Conservation (phyloP, 2,797 vertebrate species). For the Acipenser ruthenus region DNA sequence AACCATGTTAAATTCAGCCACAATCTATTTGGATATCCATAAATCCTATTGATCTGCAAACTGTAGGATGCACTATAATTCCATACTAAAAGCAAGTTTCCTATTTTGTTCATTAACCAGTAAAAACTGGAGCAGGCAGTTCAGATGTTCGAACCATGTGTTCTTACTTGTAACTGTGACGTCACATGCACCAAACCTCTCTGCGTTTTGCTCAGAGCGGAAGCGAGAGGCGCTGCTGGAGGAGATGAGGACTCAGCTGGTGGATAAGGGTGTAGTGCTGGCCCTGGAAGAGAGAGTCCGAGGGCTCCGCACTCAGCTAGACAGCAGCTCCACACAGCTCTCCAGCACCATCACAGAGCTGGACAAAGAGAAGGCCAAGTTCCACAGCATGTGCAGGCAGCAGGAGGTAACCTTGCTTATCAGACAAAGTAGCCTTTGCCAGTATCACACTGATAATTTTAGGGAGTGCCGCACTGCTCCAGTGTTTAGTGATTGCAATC, state of each 20-base stretch:
- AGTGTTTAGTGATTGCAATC: background rate
- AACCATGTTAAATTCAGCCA: too few relatives aligned
- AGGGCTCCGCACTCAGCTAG: constrained; percentile 38
- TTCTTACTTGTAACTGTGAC: background rate
- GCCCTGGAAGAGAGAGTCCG: constrained; percentile 58
- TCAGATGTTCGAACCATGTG: too few relatives aligned
- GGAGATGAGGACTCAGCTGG: constrained; percentile 40
- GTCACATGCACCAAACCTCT: background rate
- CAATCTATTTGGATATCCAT: too few relatives aligned
- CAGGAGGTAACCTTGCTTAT: constrained; percentile 61
- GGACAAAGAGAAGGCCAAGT: constrained; percentile 72
- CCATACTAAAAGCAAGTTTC: background rate
- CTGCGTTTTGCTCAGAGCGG: constrained; percentile 44
- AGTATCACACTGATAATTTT: too few relatives aligned
- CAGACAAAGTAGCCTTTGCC: too few relatives aligned
- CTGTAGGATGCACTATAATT: too few relatives aligned
- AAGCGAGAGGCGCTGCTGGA: constrained; percentile 49
- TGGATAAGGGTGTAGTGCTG: constrained; percentile 35
- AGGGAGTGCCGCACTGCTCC: background rate
- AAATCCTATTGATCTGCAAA: too few relatives aligned
- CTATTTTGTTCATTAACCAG: background rate
- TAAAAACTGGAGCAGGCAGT: background rate
- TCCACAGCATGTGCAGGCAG: constrained; percentile 62
- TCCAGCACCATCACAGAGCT: constrained; percentile 49
- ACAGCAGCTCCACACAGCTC: constrained; percentile 47